phyloP scores from a whole-genome alignment of 2,888 invertebrate genomes.

The Euzophera pinguis region DNA sequence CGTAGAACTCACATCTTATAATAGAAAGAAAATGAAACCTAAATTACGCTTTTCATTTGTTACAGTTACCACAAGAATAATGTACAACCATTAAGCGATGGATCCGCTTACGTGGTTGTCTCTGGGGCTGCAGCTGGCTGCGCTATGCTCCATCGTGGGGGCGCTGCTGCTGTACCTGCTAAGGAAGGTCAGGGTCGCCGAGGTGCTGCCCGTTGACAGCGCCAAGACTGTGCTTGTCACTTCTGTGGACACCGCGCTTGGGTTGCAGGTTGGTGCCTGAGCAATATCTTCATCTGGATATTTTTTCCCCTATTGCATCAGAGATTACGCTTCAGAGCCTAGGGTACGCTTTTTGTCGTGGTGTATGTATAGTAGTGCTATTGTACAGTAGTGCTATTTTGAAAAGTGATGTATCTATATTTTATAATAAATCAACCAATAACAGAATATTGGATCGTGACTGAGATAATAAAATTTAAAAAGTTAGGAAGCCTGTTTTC shows the following conservation, averaged over 20 bases:
- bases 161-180: constrained; percentile 88
- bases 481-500: too few species aligned
- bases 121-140: constrained; percentile 88
- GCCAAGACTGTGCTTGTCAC: constrained; percentile 89
- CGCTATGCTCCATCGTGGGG: constrained; percentile 90
- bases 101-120: constrained; percentile 90
- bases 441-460: too few species aligned
- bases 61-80: constrained; percentile 48
- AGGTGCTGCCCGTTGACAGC: constrained; percentile 79
- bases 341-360: too few species aligned
- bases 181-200: constrained; percentile 84
- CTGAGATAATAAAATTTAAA: too few species aligned
- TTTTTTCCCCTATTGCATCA: too few species aligned
- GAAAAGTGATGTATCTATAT: too few species aligned
- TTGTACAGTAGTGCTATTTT: too few species aligned
- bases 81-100: constrained; percentile 75
- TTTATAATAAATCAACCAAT: too few species aligned
- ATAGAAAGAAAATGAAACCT: background rate
- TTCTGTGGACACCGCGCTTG: constrained; percentile 88
- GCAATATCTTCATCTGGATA: background rate
- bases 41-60: constrained; percentile 26
- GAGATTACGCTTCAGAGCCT: too few species aligned
- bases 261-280: constrained; percentile 80
- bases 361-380: too few species aligned
- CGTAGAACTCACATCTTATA: background rate